Evolutionary conservation across 2,113 vertebrate genomes (phyloP), one percentile per base, ranked within the genome.

Genomic region (Holacanthus passer): DNA sequence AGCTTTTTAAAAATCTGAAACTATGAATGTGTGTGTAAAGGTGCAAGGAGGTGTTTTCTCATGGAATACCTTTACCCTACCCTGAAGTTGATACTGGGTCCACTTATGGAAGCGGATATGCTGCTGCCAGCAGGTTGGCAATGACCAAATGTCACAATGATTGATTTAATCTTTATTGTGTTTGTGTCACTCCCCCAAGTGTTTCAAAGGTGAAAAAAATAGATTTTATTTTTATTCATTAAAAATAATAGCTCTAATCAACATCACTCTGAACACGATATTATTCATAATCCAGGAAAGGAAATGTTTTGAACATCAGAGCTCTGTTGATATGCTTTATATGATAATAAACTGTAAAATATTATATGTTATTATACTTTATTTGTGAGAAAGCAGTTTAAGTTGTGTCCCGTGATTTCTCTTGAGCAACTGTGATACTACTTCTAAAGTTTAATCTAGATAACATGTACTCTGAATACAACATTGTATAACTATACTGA

Each of bases 401-500:
- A 19, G 5, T 24, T 66, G 20, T 53, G 1, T 59, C 10, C 6
- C 0, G 27, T 58, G 3, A 24, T 63, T 43, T 65, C 27, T 58
- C 35, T 2, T 43, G 14, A 16, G 48, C 1, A 2, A 59, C 35
- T 65, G 31, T 14, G 41, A 17, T 37, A 43, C 35, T 70, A 29
- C n/a, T 47, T 10, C 55, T 29, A 48, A 47, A 63, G 56, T 20
- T 22, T 27, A 12, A 13, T 12, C n/a, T 13, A n/a, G 22, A 24
- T 27, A 27, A 11, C 3, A 2, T n/a, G 50, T 55, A 7, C 12
- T 27, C 24, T 55, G 53, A 27, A 55, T 13, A 27, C 5, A 5
- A 13, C 13, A 27, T 56, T 29, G 32, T 41, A 43, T 7, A 82
- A 80, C 73, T 14, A 32, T 5, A 39, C 58, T 47, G 27, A 70